These are phyloP conservation scores for Acleris holmiana DNA, from an alignment of 2,888 invertebrate species.

Conservation along the genomic window DNA sequence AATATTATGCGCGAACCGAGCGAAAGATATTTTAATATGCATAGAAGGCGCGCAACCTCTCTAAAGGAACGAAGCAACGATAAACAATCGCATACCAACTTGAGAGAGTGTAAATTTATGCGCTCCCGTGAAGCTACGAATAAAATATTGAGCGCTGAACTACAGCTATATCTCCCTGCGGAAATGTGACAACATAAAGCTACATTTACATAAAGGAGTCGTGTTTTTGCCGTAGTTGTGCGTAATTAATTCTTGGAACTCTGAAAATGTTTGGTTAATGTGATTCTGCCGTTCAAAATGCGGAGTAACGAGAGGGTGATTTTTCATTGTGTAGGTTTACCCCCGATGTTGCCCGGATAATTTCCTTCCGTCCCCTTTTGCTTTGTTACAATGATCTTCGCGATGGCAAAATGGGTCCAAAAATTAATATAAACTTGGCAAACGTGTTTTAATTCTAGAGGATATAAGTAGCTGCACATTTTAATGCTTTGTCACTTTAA, in stretches of 20 bases:
- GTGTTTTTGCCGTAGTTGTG: slow-evolving; percentile 14
- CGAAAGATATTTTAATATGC: slow-evolving; percentile 22
- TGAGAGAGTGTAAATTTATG: slow-evolving; percentile 24
- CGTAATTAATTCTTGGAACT: slow-evolving; percentile 28
- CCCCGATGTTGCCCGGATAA: neutral
- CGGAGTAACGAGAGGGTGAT: slow-evolving; percentile 37
- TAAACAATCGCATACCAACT: slow-evolving; percentile 19
- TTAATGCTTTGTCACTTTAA: no score
- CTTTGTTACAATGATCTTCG: no score
- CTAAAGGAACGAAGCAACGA: slow-evolving; percentile 10
- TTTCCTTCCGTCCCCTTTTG: no score
- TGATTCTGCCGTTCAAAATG: slow-evolving; percentile 33
- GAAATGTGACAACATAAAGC: slow-evolving; percentile 21
- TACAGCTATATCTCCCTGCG: slow-evolving; percentile 13
- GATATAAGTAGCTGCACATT: no score
- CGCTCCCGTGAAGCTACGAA: slow-evolving; percentile 15
- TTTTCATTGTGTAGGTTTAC: slow-evolving; percentile 46
- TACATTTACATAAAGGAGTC: slow-evolving; percentile 20
- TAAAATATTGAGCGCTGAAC: slow-evolving; percentile 33
- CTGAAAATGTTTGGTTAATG: slow-evolving; percentile 27
- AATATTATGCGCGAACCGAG: neutral
- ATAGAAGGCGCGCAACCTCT: slow-evolving; percentile 13
- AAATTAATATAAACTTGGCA: no score
- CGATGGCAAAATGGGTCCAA: no score
- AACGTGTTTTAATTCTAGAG: no score